A percentile compares a stretch with the other conserved stretches of the same genome.
These are phyloP conservation scores for Nettapus auritus DNA, from an alignment of 2,113 vertebrate species.

Conservation along the genomic window DNA sequence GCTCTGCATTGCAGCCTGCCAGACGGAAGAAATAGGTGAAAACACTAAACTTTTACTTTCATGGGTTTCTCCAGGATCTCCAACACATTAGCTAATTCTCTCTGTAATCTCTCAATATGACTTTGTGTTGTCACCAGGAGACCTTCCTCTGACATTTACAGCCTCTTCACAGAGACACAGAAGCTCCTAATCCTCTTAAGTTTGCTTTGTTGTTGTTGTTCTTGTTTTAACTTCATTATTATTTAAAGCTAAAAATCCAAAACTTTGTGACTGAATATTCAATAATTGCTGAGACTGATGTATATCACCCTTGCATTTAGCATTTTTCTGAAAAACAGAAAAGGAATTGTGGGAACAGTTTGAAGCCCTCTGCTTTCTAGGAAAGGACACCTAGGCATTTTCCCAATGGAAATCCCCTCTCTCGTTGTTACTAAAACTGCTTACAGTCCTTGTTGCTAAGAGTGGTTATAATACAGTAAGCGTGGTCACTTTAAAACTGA, in stretches of 20 bases:
- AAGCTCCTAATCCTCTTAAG: background rate
- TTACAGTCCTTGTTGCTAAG: background rate
- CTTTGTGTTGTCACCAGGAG: background rate
- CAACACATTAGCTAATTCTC: background rate
- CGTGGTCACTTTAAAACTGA: background rate
- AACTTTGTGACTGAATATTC: background rate
- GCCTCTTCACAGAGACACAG: background rate
- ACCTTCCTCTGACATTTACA: background rate
- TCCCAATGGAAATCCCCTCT: background rate
- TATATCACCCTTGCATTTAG: background rate
- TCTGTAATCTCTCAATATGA: background rate
- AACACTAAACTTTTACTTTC: background rate
- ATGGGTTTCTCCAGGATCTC: background rate
- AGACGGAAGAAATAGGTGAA: background rate
- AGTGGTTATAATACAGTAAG: background rate
- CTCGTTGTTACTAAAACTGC: background rate
- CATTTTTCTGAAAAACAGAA: background rate
- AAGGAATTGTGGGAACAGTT: background rate
- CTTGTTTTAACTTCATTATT: background rate
- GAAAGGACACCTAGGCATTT: background rate
- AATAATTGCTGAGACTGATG: background rate
- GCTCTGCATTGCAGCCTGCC: conserved; percentile 90
- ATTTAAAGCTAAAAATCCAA: background rate
- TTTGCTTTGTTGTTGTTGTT: background rate
- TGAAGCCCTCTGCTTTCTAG: background rate